phyloP scores from a whole-genome alignment of 1,140 invertebrate genomes.

The Procambarus clarkii region DNA sequence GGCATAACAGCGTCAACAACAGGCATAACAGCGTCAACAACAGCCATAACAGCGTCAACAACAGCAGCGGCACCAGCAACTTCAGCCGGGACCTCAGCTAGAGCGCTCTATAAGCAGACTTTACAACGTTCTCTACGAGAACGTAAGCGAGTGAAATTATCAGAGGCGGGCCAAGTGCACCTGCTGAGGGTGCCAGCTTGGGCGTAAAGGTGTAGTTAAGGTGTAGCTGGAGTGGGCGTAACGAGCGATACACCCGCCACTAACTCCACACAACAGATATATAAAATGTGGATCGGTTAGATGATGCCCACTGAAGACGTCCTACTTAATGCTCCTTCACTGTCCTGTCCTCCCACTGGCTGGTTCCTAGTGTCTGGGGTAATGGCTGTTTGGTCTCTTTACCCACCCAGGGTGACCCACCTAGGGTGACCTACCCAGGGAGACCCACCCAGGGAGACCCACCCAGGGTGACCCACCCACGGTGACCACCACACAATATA shows the following conservation, averaged over 20 bases:
- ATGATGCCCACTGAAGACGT: no score
- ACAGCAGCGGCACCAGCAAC: neutral
- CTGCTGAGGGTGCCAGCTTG: no score
- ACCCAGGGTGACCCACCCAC: no score
- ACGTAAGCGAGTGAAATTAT: neutral
- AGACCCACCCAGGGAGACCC: no score
- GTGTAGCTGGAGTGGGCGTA: slow-evolving; percentile 8
- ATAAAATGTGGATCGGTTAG: slow-evolving; percentile 22
- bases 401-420: no score
- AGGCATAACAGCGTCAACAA: neutral
- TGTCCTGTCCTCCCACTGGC: no score
- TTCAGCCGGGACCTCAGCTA: neutral
- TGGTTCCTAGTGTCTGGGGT: no score
- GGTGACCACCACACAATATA: no score
- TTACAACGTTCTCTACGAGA: neutral
- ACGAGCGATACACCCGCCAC: slow-evolving; percentile 36
- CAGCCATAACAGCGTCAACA: neutral
- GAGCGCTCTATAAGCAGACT: neutral
- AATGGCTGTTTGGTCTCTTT: no score
- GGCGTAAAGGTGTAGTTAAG: slow-evolving; percentile 37
- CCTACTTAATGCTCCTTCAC: no score
- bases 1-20: neutral
- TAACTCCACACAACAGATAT: slow-evolving; percentile 36
- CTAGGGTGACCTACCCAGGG: no score
- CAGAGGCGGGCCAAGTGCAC: neutral